Base-by-base conservation (phyloP, 1,140 invertebrate species). In the Pinna nobilis region DNA sequence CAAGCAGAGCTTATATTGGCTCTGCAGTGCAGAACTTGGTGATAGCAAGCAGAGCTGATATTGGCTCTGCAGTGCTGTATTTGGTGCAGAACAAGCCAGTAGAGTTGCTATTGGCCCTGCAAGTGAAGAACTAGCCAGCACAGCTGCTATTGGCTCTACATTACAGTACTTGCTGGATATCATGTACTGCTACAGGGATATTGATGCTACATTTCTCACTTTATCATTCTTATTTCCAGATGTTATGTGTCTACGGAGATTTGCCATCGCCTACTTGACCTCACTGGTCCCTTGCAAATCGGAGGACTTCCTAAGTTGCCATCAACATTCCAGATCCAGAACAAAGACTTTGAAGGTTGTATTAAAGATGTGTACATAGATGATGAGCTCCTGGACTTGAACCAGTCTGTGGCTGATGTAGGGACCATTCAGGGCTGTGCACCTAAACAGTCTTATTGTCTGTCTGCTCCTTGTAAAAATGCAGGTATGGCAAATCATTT, bases 241-340 rank as follows among this genome's bases (percentile, higher is more conserved):
- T 99, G 97, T 86, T 92, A 93, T 11, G 92, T 94, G 63, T 91
- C 95, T 15, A 96, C 96, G 0, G 96, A 98, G 88, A 95, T 94
- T 6, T 99, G 98, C 84, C 95, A 98, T 85, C 92, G 97, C 51
- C 97, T 98, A 84, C 87, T 99, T 25, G 98, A 99, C 88, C 88
- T 99, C 3, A 98, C 96, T 0, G 97, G 97, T 1, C 97, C 98
- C 0, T 87, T 99, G 9, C 97, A 98, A 87, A 89, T 99, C 23
- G 98, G 98, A 2, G 97, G 97, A 0, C 88, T 99, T 3, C 97
- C 97, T 0, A 76, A 73, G 9, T 91, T 94, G 6, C 93, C 96
- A 13, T 94, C 94, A 0, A 89, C 87, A 33, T 97, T 96, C 81
- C 95, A 95, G 84, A 87, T 97, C 1, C 91, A 93, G 55, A 95